Evolutionary conservation across 2,113 vertebrate species (phyloP).

Genomic region (Irena cyanogastra): DNA sequence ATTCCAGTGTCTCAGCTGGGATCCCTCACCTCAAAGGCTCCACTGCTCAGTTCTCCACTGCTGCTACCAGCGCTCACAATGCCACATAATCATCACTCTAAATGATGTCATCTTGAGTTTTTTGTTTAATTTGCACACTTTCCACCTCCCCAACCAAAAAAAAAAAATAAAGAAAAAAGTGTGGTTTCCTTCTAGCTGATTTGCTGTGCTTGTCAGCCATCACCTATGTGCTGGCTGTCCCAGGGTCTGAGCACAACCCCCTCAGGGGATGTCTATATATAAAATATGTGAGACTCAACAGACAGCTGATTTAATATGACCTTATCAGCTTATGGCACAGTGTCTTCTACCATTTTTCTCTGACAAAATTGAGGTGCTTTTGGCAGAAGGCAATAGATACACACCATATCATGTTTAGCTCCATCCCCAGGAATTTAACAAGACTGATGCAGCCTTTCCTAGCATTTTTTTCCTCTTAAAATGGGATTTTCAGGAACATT

Average conservation of each 20-base stretch:
- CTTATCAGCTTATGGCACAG: conserved; percentile 62
- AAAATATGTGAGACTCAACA: conserved; percentile 53
- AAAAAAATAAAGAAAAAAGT: not conserved
- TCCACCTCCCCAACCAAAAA: not conserved
- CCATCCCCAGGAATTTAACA: conserved; percentile 39
- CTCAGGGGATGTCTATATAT: conserved; percentile 24
- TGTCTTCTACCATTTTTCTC: conserved; percentile 50
- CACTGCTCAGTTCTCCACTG: not conserved
- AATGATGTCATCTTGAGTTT: not conserved
- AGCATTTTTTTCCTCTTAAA: conserved; percentile 2
- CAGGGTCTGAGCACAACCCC: not conserved
- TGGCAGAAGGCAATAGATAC: conserved; percentile 56
- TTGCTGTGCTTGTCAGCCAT: conserved; percentile 20
- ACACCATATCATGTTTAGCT: conserved; percentile 36
- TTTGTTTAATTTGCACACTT: not conserved
- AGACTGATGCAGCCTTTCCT: conserved; percentile 22
- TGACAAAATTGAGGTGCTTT: conserved; percentile 42
- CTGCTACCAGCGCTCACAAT: not conserved
- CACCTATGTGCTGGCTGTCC: conserved; percentile 20
- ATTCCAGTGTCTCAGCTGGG: not conserved
- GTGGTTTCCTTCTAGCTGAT: not conserved
- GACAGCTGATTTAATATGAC: conserved; percentile 67
- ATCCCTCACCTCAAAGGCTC: not conserved
- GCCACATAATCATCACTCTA: not conserved
- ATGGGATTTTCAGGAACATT: not conserved